Conservation (phyloP, 2,113 vertebrate species). For the Ascaphus truei region DNA sequence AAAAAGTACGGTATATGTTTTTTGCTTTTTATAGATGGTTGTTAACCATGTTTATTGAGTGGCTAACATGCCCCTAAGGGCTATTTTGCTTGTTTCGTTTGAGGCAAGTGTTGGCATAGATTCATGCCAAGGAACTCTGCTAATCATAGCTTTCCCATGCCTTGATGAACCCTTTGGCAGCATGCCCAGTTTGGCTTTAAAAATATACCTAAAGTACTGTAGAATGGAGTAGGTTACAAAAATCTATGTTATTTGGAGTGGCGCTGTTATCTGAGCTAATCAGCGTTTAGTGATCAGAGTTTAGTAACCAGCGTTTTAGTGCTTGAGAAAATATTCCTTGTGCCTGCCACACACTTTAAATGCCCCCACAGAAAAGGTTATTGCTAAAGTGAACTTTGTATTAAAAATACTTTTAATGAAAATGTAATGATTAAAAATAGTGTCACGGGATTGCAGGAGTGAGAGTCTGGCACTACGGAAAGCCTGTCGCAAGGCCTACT, state of each 20-base stretch:
- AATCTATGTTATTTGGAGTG: not conserved
- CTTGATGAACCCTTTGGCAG: constrained; percentile 24
- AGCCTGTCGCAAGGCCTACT: too few species aligned
- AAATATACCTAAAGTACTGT: constrained; percentile 2
- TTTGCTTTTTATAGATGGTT: constrained; percentile 19
- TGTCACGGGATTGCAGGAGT: too few species aligned
- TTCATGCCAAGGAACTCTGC: constrained; percentile 30
- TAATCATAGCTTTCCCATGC: constrained; percentile 30
- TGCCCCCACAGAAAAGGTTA: too few species aligned
- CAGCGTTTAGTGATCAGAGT: not conserved
- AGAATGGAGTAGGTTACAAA: constrained; percentile 2
- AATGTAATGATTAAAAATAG: too few species aligned
- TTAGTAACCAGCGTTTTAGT: too few species aligned
- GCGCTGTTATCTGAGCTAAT: not conserved
- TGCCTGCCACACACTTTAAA: too few species aligned
- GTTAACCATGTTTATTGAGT: constrained; percentile 33
- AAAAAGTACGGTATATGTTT: constrained; percentile 10
- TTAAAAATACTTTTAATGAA: too few species aligned
- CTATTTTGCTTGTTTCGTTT: constrained; percentile 23
- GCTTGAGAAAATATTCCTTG: too few species aligned
- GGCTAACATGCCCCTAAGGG: constrained; percentile 25
- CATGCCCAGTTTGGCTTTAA: constrained; percentile 8
- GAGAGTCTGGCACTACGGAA: too few species aligned
- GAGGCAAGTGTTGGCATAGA: constrained; percentile 17
- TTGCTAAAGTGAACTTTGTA: too few species aligned